A percentile compares a stretch with the other conserved stretches of the same genome.
Evolutionary conservation across 2,888 invertebrate species (phyloP).

Genomic region (Drosophila sordidula): DNA sequence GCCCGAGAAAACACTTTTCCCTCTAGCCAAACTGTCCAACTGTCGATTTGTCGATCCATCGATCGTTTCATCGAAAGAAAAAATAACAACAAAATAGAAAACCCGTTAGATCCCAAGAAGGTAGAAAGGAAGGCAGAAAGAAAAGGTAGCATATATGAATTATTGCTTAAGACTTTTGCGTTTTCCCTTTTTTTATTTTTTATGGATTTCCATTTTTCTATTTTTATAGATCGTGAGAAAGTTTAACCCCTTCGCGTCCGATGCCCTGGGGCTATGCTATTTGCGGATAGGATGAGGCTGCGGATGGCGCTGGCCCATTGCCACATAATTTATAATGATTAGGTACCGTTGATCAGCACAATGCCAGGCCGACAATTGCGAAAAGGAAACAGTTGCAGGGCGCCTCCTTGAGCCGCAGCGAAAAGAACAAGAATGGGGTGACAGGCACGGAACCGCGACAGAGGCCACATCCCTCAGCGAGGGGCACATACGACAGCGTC

Average conservation of each 20-base stretch:
- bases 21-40: constrained; percentile 26
- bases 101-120: constrained; percentile 49
- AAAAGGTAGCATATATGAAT: constrained; percentile 44
- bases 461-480: constrained; percentile 74
- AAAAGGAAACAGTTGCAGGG: constrained; percentile 69
- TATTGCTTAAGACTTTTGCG: constrained; percentile 54
- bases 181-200: constrained; percentile 47
- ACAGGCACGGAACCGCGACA: constrained; percentile 46
- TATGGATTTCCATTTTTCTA: constrained; percentile 63
- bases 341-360: constrained; percentile 56
- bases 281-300: constrained; percentile 22
- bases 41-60: constrained; percentile 35
- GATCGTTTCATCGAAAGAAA: constrained; percentile 19
- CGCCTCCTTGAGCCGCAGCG: constrained; percentile 63
- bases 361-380: constrained; percentile 26
- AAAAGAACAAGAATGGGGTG: constrained; percentile 61
- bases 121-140: constrained; percentile 8
- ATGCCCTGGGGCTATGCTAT: constrained; percentile 3
- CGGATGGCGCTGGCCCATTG: constrained; percentile 52
- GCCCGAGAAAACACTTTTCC: constrained; percentile 64
- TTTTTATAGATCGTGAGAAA: constrained; percentile 77
- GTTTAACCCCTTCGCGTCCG: constrained; percentile 72
- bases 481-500: constrained; percentile 39
- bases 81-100: constrained; percentile 11
- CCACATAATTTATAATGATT: constrained; percentile 82